phyloP scores from a whole-genome alignment of 2,888 invertebrate species.

The Endotricha flammealis region DNA sequence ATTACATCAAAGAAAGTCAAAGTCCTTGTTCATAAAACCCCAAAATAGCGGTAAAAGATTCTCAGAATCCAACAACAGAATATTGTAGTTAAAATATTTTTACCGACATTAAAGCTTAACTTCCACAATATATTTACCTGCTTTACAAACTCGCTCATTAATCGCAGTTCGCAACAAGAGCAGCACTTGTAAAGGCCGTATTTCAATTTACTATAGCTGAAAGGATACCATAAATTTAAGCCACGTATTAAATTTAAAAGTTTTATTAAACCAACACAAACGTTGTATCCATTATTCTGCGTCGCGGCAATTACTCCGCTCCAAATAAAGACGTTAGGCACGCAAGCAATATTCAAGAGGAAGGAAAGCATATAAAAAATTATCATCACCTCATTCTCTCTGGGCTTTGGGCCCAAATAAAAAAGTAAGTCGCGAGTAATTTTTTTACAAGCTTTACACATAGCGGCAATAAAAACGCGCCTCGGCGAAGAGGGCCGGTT shows the following conservation, averaged over 20 bases:
- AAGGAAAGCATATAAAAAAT: constrained; percentile 48
- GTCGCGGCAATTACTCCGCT: constrained; percentile 43
- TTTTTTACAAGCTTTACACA: constrained; percentile 71
- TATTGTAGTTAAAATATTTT: not conserved
- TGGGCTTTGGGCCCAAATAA: constrained; percentile 38
- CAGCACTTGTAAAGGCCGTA: constrained; percentile 6
- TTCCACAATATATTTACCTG: constrained; percentile 7
- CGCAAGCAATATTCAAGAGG: constrained; percentile 41
- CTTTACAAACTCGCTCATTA: constrained; percentile 7
- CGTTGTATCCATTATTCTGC: constrained; percentile 36
- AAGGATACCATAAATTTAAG: constrained; percentile 7
- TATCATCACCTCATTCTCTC: constrained; percentile 50
- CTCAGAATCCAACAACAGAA: not conserved
- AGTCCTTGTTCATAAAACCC: no score
- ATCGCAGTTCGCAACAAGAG: not conserved
- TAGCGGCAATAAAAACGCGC: constrained; percentile 66
- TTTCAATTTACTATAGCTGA: constrained; percentile 6
- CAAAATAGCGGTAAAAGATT: not conserved
- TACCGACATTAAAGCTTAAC: not conserved
- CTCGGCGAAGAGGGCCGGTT: constrained; percentile 45
- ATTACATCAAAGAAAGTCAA: no score
- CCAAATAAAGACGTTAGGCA: constrained; percentile 50
- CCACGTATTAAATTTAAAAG: constrained; percentile 2
- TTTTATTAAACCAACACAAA: constrained; percentile 13
- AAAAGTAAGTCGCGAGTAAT: constrained; percentile 60